These are phyloP conservation scores for Kradibia gibbosae DNA, from an alignment of 1,140 invertebrate genomes.

Conservation along the genomic window DNA sequence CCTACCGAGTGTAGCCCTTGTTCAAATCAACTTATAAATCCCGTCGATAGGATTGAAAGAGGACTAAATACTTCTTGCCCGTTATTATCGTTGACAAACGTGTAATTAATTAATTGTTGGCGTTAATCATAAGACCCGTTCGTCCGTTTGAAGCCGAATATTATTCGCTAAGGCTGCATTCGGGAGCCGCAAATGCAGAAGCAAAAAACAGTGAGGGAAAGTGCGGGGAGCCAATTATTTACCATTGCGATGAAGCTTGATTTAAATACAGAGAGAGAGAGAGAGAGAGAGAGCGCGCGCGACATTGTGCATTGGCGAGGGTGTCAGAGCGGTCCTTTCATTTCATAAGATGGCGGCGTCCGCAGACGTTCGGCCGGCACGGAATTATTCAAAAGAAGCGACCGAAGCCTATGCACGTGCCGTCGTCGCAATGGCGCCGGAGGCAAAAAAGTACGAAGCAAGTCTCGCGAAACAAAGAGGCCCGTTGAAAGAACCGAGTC, in stretches of 20 bases:
- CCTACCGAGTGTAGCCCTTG: too few species aligned
- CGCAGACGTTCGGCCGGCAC: neutral
- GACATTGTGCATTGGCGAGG: neutral
- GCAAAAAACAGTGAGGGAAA: neutral
- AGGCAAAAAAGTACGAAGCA: conserved; percentile 28
- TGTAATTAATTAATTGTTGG: too few species aligned
- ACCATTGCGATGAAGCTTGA: neutral
- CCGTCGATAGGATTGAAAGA: too few species aligned
- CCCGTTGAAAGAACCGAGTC: neutral
- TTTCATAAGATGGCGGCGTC: conserved; percentile 43
- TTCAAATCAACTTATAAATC: too few species aligned
- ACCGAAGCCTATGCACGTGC: conserved; percentile 23
- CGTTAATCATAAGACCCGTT: too few species aligned
- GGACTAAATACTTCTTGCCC: too few species aligned
- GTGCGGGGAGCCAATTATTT: neutral
- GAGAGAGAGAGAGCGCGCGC: neutral
- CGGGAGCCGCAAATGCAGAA: too few species aligned
- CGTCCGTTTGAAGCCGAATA: too few species aligned
- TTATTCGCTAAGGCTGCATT: too few species aligned
- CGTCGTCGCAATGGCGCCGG: conserved; percentile 43
- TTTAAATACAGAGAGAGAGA: conserved; percentile 3
- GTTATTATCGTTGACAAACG: too few species aligned
- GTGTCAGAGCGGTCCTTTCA: neutral
- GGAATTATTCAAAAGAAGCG: neutral
- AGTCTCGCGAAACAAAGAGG: neutral